Evolutionary conservation across 2,113 vertebrate genomes (phyloP), one percentile per base, ranked within the genome.

Genomic region (Trachemys scripta): DNA sequence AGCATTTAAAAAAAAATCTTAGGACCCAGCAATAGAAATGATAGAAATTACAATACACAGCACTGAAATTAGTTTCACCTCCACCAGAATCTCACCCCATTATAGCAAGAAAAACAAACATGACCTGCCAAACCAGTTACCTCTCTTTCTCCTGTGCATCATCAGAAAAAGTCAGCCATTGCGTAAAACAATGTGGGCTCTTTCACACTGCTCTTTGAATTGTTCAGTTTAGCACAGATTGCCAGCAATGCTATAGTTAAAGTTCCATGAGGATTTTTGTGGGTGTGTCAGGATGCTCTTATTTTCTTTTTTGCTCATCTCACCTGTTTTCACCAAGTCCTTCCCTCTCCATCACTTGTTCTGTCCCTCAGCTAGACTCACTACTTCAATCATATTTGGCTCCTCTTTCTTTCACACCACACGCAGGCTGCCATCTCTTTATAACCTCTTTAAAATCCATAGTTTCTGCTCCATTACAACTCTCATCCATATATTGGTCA

Each of bases 271-370:
- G 59, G 6, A n/a, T 29, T 69, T 47, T 17, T 56, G 49, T 24
- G 38, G 22, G n/a, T 65, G 42, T 87, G 86, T 42, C 65, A 27
- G 38, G 59, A 49, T 90, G 17, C 11, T 88, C 69, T 75, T 75
- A 38, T 75, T 42, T 24, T 76, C 53, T 94, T 88, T 87, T 57
- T 91, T 53, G 9, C 59, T 90, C 59, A 81, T 69, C 82, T 92
- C 13, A 45, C 78, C 14, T 59, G 80, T 22, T 80, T 25, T 83
- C 84, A 53, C 82, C 51, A 93, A 24, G 51, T 89, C 90, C 47
- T 56, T 16, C 35, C 95, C 89, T 88, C 53, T 92, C 88, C 31
- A 35, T 65, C 75, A 2, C 42, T 65, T 82, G 82, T 87, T 89
- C 50, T 3, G 57, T 10, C 65, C 6, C 17, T 75, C 35, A 91